Percentiles rank a stretch among this genome's conserved stretches.
Evolutionary conservation across 1,140 invertebrate genomes (phyloP).

Genomic region (Leptopilina boulardi): DNA sequence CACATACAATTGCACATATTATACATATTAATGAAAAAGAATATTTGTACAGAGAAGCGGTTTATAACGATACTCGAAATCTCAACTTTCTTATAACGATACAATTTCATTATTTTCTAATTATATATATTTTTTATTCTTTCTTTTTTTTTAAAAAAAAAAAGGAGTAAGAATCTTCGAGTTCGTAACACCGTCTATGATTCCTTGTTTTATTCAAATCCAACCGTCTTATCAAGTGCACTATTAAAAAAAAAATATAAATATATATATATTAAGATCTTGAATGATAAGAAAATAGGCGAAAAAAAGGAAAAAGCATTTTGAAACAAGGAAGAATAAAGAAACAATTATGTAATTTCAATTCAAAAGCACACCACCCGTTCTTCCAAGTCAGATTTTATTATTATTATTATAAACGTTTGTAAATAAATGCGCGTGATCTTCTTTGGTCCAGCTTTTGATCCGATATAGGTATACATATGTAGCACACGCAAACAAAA

Average conservation of each 20-base stretch:
- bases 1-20: constrained; percentile 69
- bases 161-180: not conserved
- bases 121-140: not conserved
- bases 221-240: constrained; percentile 23
- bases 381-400: not conserved
- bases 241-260: constrained; percentile 1
- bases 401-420: constrained; percentile 1
- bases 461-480: constrained; percentile 20
- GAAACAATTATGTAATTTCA: not conserved
- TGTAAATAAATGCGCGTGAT: constrained; percentile 22
- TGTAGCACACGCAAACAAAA: not conserved
- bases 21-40: constrained; percentile 60
- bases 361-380: constrained; percentile 10
- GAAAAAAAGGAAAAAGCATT: not conserved
- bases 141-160: not conserved
- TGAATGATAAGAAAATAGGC: not conserved
- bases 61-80: constrained; percentile 6
- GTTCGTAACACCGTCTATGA: not conserved
- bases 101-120: not conserved
- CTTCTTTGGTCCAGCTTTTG: constrained; percentile 17
- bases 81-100: not conserved
- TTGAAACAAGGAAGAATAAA: not conserved
- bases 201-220: constrained; percentile 14
- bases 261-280: not conserved
- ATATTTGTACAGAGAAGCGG: constrained; percentile 21